phyloP scores from a whole-genome alignment of 2,113 vertebrate species.

The Protobothrops flavoviridis region DNA sequence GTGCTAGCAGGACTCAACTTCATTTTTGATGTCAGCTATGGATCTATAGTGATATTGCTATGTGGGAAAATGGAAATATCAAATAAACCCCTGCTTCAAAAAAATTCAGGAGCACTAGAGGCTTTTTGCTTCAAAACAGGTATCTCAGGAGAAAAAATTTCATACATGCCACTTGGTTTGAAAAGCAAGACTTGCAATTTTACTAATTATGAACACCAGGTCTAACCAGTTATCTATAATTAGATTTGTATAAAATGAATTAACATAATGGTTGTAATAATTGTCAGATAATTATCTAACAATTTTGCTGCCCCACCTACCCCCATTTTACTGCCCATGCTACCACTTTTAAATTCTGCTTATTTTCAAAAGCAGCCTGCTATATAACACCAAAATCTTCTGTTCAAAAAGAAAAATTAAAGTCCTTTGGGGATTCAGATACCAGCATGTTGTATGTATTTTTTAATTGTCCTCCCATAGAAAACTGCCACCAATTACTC shows the following conservation, averaged over 20 bases:
- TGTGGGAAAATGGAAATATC: background rate
- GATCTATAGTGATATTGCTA: background rate
- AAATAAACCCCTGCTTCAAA: background rate
- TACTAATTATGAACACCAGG: conserved; percentile 67
- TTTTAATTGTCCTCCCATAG: background rate
- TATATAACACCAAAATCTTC: background rate
- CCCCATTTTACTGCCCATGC: background rate
- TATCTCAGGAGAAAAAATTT: conserved; percentile 43
- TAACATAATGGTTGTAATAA: background rate
- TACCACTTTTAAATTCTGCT: background rate
- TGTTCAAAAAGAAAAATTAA: background rate
- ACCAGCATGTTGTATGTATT: background rate
- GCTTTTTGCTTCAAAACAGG: conserved; percentile 17
- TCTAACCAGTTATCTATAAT: conserved; percentile 64
- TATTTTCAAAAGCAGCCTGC: background rate
- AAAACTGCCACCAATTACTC: background rate
- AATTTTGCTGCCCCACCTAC: background rate
- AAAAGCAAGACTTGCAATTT: conserved; percentile 61
- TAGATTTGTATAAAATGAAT: conserved; percentile 57
- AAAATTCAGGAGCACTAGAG: background rate
- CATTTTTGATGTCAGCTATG: background rate
- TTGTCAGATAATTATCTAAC: background rate
- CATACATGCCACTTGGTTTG: conserved; percentile 46
- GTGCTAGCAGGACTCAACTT: background rate
- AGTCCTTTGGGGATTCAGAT: background rate